phyloP scores from a whole-genome alignment of 2,797 vertebrate species.

The Podarcis lilfordi region DNA sequence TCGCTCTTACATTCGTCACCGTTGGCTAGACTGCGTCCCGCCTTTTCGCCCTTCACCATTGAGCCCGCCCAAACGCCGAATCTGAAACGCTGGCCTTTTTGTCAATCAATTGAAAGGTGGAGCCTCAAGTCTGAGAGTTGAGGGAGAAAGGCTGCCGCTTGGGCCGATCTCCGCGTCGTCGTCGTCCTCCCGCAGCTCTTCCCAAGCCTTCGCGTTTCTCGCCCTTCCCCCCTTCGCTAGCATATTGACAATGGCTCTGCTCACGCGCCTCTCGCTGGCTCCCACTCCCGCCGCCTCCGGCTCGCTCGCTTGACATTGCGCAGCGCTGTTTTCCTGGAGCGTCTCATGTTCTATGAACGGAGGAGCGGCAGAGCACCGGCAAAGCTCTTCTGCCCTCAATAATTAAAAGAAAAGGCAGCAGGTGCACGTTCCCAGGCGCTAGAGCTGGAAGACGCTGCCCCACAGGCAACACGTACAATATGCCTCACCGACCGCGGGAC shows the following conservation, averaged over 20 bases:
- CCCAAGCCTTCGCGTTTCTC: slow-evolving; percentile 11
- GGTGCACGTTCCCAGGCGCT: neutral
- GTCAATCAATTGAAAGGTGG: neutral
- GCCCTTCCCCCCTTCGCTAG: slow-evolving; percentile 9
- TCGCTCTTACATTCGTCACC: rapidly evolving
- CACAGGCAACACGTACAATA: neutral
- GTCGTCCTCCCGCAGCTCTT: neutral
- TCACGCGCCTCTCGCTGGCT: neutral
- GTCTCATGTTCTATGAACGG: neutral
- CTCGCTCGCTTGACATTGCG: neutral
- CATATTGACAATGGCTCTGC: neutral
- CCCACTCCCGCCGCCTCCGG: neutral
- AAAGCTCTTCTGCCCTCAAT: neutral
- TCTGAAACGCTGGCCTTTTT: neutral
- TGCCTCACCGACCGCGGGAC: too few species aligned
- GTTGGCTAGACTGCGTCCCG: slow-evolving; percentile 6
- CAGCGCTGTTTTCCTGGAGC: too few species aligned
- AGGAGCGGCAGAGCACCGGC: too few species aligned
- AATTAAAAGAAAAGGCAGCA: neutral
- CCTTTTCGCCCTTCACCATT: neutral
- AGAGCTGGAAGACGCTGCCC: neutral
- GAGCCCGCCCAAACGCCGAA: neutral
- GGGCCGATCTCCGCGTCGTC: neutral
- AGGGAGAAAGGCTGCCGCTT: neutral
- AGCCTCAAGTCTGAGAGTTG: neutral